Base-by-base conservation (phyloP, 1,140 invertebrate species). In the Cecropterus lyciades region DNA sequence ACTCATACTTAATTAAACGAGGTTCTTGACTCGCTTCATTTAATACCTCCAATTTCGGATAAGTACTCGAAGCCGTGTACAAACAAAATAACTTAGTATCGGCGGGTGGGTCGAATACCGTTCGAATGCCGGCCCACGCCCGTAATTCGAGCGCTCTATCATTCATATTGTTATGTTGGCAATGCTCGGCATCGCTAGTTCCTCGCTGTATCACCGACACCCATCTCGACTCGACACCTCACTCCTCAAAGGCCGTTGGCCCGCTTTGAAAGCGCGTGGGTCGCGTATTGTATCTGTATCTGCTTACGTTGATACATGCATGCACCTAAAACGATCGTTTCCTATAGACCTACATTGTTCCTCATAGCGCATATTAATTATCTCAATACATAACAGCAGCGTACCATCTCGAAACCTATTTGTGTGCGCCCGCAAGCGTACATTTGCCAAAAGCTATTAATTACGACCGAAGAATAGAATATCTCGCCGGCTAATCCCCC, bases 401-500 rank as follows among this genome's bases (percentile, higher is more conserved):
- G 79, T 70, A 66, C 71, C 80, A 74, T 81, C 82, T 80, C 79
- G 80, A 80, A 78, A 74, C 73, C 80, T 84, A 88, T 84, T 87
- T 77, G 74, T 80, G 80, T 72, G 75, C 73, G 75, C 69, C 79
- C 75, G 74, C 83, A 69, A 70, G 77, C 84, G 78, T 85, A 85
- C 84, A 83, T 87, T 89, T 91, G 87, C 89, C 89, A 90, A 91
- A 91, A 89, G 87, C 89, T 85, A 91, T 91, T 91, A 91, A 91
- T 91, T 91, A 89, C 85, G 56, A 66, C 70, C 80, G 72, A 78
- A 86, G 87, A 90, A 91, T 89, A 89, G 87, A 91, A 89, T 89
- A 90, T 87, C 87, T 85, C 77, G 73, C 60, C 85, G 80, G 80
- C 81, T 84, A 84, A 87, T 86, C 84, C 87, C 83, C 82, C 80